Evolutionary conservation across 2,888 invertebrate species (phyloP), one percentile per base, ranked within the genome.

Genomic region (Neelides folsomi): DNA sequence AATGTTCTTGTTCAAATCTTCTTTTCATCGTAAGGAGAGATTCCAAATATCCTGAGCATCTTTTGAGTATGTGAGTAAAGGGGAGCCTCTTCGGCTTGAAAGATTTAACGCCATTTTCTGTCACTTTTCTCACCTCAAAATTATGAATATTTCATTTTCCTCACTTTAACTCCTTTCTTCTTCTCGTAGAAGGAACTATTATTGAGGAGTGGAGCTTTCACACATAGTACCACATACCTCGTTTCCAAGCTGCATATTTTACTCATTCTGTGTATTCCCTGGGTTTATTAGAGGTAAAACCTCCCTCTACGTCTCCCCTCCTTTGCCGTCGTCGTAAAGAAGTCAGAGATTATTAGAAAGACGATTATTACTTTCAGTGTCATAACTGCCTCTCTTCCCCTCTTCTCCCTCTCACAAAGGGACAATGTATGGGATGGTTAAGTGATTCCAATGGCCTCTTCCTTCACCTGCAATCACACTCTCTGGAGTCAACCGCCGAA

Each of bases 311-410:
- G n/a, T 13, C 38, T 16, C 19, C 36, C 47, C 19, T 47, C 47
- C 27, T 36, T 20, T 38, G 38, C n/a, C 19, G 3, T 38, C 45
- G 51, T 57, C 60, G 53, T 61, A 61, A 61, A 61, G 56, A 55
- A 55, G 54, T 58, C 60, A 56, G 49, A 54, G 55, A 61, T 56
- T 57, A 61, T 58, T 56, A 53, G 47, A 36, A 54, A 52, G 57
- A 58, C 58, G 58, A 61, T 58, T 58, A 56, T 56, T 49, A 51
- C 57, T 56, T 54, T 56, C 52, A 54, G 47, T 58, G 55, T 60
- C 58, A 61, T 51, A 47, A 27, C 45, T 56, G 53, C 53, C 53
- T 47, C 39, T 47, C 39, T 54, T 47, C 44, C 43, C 48, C 52
- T 52, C 27, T 27, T 27, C 27, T 27, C 27, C 27, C 27, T 5